Conservation (phyloP, 2,888 invertebrate genomes). For the Adelognathus sp. region DNA sequence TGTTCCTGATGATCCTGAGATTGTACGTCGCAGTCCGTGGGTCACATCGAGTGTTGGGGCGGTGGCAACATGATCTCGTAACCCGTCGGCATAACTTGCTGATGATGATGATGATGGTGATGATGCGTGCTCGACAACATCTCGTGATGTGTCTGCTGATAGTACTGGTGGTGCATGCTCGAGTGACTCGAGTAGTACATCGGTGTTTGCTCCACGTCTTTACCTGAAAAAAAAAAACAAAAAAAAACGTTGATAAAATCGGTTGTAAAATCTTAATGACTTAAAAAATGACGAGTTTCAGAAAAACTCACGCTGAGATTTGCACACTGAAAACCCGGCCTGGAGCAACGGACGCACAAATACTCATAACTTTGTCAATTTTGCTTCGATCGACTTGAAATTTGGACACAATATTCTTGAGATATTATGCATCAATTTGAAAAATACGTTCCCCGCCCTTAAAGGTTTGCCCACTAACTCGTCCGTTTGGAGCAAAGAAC, state of each 20-base stretch:
- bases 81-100: conserved; percentile 71
- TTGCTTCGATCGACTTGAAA: too few species aligned
- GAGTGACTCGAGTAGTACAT: conserved; percentile 78
- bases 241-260: not conserved
- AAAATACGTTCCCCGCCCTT: too few species aligned
- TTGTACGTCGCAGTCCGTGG: conserved; percentile 60
- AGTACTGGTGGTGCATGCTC: conserved; percentile 78
- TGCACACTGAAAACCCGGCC: too few species aligned
- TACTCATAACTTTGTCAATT: too few species aligned
- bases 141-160: conserved; percentile 76
- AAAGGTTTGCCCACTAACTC: too few species aligned
- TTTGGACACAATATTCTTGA: too few species aligned
- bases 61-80: conserved; percentile 78
- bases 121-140: conserved; percentile 74
- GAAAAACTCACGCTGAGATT: too few species aligned
- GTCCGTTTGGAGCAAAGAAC: too few species aligned
- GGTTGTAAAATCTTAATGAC: not conserved
- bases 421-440: too few species aligned
- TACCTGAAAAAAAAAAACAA: conserved; percentile 66
- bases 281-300: too few species aligned
- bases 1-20: conserved; percentile 64
- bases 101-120: conserved; percentile 74
- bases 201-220: conserved; percentile 76
- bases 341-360: too few species aligned
- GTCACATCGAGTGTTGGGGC: conserved; percentile 79